phyloP scores from a whole-genome alignment of 2,113 vertebrate genomes.

The Camelus bactrianus region DNA sequence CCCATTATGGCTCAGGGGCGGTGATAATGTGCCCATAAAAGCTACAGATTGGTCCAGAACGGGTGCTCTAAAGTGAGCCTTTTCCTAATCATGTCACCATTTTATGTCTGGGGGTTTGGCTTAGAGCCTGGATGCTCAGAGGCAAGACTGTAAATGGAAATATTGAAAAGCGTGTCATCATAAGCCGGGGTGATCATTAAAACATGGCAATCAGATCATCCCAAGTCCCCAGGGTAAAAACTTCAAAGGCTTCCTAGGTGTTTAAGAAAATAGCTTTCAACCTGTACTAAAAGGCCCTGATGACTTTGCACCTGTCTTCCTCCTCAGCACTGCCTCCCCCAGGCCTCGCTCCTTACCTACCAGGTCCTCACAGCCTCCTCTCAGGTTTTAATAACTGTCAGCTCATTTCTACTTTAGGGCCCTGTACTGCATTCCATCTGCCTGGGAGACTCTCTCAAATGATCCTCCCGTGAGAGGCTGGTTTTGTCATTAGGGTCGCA shows the following conservation, averaged over 20 bases:
- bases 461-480: not conserved
- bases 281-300: not conserved
- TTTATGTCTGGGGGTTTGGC: slow-evolving; percentile 75
- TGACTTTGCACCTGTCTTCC: not conserved
- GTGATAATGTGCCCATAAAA: slow-evolving; percentile 78
- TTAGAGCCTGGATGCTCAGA: slow-evolving; percentile 70
- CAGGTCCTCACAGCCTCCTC: not conserved
- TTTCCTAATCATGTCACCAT: slow-evolving; percentile 76
- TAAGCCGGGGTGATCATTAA: slow-evolving; percentile 50
- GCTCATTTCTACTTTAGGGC: not conserved
- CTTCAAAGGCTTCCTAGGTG: not conserved
- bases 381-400: not conserved
- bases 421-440: not conserved
- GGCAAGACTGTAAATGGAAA: slow-evolving; percentile 55
- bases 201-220: not conserved
- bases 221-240: not conserved
- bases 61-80: slow-evolving; percentile 71
- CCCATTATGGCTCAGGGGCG: slow-evolving; percentile 63
- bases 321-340: not conserved
- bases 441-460: not conserved
- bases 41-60: slow-evolving; percentile 72
- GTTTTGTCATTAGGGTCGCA: slow-evolving; percentile 1
- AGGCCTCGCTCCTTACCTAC: not conserved
- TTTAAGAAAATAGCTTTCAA: slow-evolving; percentile 12
- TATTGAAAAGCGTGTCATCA: slow-evolving; percentile 47